Evolutionary conservation across 2,113 vertebrate genomes (phyloP).

Genomic region (Hassar affinis): DNA sequence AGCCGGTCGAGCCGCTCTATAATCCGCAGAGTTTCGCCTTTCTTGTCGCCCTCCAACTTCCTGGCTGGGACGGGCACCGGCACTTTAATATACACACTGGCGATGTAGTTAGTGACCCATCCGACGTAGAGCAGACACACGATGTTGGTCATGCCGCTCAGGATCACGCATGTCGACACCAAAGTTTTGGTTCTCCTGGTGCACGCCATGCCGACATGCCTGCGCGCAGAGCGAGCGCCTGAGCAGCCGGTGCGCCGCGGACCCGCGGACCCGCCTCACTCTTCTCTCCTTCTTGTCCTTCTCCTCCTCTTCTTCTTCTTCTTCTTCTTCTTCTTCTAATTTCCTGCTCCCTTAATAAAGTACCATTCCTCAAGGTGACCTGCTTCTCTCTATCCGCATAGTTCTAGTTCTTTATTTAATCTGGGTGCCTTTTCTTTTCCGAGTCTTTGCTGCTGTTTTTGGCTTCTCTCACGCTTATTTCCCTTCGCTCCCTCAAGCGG

Average conservation of each 20-base stretch:
- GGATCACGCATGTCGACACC: constrained; percentile 97
- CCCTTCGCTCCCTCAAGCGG: neutral
- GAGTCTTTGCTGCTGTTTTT: neutral
- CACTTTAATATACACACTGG: constrained; percentile 92
- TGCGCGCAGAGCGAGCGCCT: constrained; percentile 79
- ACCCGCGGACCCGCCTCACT: constrained; percentile 53
- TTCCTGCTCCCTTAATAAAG: neutral
- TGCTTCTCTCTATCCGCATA: neutral
- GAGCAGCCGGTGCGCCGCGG: constrained; percentile 62
- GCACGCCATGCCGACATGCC: constrained; percentile 94
- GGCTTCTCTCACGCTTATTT: neutral
- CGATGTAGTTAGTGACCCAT: constrained; percentile 98
- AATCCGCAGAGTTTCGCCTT: constrained; percentile 92
- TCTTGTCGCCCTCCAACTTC: constrained; percentile 90
- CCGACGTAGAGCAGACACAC: constrained; percentile 96
- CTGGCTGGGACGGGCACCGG: constrained; percentile 86
- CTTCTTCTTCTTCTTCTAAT: neutral
- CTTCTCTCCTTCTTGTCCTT: neutral
- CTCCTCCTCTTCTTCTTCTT: no score
- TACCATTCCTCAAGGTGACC: constrained; percentile 24
- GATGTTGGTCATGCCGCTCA: constrained; percentile 98
- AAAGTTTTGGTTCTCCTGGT: constrained; percentile 99
- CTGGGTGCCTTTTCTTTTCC: neutral
- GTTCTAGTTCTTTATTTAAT: no score
- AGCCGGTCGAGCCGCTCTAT: constrained; percentile 93